phyloP scores from a whole-genome alignment of 2,113 vertebrate genomes.

The Ramphastos sulfuratus region DNA sequence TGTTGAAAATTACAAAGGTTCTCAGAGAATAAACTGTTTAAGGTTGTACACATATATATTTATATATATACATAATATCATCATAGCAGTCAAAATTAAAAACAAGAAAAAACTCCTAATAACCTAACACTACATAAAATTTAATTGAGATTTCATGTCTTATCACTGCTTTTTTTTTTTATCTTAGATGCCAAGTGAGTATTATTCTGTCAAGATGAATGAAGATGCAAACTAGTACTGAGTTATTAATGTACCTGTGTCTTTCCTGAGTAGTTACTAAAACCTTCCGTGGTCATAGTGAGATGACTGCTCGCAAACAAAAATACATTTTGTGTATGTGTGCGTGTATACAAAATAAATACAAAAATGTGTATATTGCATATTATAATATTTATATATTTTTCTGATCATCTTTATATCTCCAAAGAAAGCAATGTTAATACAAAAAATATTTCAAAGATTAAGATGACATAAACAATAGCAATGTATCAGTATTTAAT shows the following conservation, averaged over 20 bases:
- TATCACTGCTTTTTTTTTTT: not conserved
- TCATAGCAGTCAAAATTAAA: not conserved
- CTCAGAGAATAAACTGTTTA: slow-evolving; percentile 12
- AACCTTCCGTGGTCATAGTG: not conserved
- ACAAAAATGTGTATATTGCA: not conserved
- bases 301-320: not conserved
- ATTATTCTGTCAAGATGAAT: not conserved
- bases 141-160: slow-evolving; percentile 30
- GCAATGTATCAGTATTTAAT: not conserved
- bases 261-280: not conserved
- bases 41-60: not conserved
- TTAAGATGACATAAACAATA: not conserved
- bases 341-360: not conserved
- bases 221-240: not conserved
- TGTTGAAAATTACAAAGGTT: not conserved
- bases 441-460: not conserved
- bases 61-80: not conserved
- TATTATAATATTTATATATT: not conserved
- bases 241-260: not conserved
- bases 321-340: not conserved
- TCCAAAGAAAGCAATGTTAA: not conserved
- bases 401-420: not conserved
- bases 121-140: not conserved
- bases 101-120: not conserved
- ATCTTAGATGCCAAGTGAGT: not conserved